Conservation (phyloP, 2,113 vertebrate genomes). For the Tringa solitaria region DNA sequence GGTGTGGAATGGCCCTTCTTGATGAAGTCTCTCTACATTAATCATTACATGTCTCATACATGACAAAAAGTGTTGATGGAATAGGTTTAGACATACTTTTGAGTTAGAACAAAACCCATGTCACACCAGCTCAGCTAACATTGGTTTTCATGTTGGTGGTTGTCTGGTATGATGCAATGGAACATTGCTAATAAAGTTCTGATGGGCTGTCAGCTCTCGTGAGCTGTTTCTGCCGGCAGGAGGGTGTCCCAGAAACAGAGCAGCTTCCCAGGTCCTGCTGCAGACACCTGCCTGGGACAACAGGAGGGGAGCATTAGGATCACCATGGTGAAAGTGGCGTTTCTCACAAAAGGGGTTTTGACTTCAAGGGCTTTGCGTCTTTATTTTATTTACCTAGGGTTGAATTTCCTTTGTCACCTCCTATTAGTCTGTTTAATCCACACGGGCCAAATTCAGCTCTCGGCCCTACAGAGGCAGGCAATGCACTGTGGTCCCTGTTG, state of each 20-base stretch:
- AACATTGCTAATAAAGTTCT: background rate
- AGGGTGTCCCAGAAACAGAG: background rate
- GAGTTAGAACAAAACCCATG: background rate
- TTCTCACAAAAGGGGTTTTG: background rate
- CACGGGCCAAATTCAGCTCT: background rate
- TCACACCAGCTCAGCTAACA: background rate
- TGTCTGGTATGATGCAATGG: constrained; percentile 39
- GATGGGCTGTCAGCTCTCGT: background rate
- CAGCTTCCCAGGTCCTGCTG: background rate
- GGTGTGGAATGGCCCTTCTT: background rate
- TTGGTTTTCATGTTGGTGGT: background rate
- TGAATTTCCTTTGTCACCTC: background rate
- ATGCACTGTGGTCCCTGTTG: background rate
- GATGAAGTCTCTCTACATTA: background rate
- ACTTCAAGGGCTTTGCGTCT: background rate
- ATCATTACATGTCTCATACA: constrained; percentile 1
- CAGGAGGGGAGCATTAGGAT: background rate
- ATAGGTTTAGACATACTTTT: background rate
- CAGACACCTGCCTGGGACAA: background rate
- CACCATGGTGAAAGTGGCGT: background rate
- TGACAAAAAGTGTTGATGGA: constrained; percentile 5
- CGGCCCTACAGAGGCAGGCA: background rate
- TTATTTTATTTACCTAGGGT: background rate
- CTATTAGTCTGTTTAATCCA: background rate
- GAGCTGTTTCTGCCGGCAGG: background rate